Evolutionary conservation across 2,113 vertebrate species (phyloP), one percentile per base, ranked within the genome.

Genomic region (Rhinopomastus cyanomelas): DNA sequence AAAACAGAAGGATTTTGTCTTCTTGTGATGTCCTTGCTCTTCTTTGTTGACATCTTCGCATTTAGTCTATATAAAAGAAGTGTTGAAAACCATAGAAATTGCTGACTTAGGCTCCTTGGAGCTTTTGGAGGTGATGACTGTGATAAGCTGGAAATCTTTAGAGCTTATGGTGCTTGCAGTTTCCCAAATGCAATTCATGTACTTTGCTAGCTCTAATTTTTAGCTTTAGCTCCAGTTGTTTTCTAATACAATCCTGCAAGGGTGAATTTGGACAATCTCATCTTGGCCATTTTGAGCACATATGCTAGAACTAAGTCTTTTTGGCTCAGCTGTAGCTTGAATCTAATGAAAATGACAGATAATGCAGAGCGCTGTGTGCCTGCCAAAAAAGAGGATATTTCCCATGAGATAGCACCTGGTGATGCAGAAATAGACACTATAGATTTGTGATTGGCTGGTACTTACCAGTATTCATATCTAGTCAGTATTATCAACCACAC

Each of bases 331-430:
- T 96, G 97, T 97, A 96, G 95, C 96, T 96, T 91, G 97, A 96
- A 95, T 97, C 96, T 97, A 97, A 98, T 97, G 97, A 97, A 98
- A 98, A 97, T 98, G 97, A 98, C 97, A 97, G 97, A 97, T 97
- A 97, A 97, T 97, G 96, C 97, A 95, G 98, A 71, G 84, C 75
- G 85, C 95, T 93, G 97, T 95, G 94, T 90, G 97, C 92, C 97
- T 98, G 97, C 97, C 97, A 98, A 98, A 97, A 98, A 97, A 96
- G 96, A 97, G 96, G 97, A 97, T 97, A 97, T 98, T 97, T 97
- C 97, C 98, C 98, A 96, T 86, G 96, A 97, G 97, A 96, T 96
- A 97, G 97, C 97, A 97, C 97, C 98, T 98, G 97, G 96, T 96
- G 94, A 97, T 96, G 96, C 97, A 96, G 96, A 97, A 98, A 97